A percentile compares a stretch with the other conserved stretches of the same genome.
Conservation (phyloP, 2,113 vertebrate genomes). For the Alces alces region DNA sequence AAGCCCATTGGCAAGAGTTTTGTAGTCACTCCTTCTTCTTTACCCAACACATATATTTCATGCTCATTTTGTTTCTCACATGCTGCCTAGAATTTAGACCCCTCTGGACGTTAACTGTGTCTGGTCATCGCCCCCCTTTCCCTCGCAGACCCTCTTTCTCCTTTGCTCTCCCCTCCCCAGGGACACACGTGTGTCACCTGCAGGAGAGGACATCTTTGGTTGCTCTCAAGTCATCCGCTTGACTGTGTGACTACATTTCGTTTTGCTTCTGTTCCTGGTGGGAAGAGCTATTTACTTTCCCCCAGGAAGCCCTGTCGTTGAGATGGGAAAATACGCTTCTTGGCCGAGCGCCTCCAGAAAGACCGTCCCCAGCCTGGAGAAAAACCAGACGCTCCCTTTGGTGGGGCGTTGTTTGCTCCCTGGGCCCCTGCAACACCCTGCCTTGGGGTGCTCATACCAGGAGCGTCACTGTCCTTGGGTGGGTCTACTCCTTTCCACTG, state of each 20-base stretch:
- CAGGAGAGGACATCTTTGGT: not conserved
- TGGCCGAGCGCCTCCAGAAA: not conserved
- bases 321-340: not conserved
- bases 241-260: not conserved
- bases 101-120: fast-evolving
- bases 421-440: fast-evolving
- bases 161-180: not conserved
- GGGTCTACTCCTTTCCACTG: not conserved
- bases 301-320: not conserved
- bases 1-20: not conserved
- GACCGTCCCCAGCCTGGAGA: not conserved
- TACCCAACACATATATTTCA: not conserved
- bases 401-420: not conserved
- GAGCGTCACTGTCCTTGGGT: fast-evolving
- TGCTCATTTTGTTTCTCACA: not conserved
- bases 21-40: not conserved
- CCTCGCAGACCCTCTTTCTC: not conserved
- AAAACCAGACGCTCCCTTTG: not conserved
- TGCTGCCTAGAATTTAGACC: not conserved
- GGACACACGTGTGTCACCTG: not conserved
- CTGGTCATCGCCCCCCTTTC: not conserved
- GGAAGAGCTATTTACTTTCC: slow-evolving; percentile 19
- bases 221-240: not conserved
- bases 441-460: fast-evolving
- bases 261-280: slow-evolving; percentile 20